phyloP scores from a whole-genome alignment of 2,888 invertebrate genomes.

The Mimachlamys varia region DNA sequence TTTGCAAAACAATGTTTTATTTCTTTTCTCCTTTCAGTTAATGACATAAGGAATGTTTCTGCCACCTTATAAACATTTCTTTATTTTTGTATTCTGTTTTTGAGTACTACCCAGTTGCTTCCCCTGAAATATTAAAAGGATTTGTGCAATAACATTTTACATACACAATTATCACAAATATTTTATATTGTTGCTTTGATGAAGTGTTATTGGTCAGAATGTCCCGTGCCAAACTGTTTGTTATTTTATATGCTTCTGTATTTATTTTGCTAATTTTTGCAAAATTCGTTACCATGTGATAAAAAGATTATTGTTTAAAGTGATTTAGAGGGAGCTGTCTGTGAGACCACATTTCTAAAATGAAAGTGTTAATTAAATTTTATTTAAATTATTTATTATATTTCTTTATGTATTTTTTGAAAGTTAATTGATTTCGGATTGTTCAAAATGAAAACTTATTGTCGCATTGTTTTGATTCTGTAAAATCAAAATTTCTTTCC shows the following conservation, averaged over 20 bases:
- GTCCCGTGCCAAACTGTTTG: not conserved
- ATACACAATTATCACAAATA: not conserved
- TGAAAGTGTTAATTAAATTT: no score
- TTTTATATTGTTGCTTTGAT: conserved; percentile 18
- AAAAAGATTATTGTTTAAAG: not conserved
- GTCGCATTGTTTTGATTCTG: no score
- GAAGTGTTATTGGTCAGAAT: not conserved
- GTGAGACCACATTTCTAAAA: no score
- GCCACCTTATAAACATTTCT: not conserved
- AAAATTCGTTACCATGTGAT: not conserved
- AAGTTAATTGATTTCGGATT: no score
- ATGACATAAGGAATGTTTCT: no score
- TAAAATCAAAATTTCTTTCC: no score
- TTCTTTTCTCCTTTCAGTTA: no score
- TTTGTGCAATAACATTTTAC: not conserved
- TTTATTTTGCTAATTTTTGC: not conserved
- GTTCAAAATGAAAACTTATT: no score
- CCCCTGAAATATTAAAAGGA: not conserved
- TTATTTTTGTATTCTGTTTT: not conserved
- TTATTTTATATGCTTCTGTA: not conserved
- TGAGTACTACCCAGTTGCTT: not conserved
- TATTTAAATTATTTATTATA: no score
- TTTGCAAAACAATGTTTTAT: no score
- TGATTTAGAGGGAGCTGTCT: no score
- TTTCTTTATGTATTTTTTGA: no score